Percentiles rank a stretch among this genome's conserved stretches.
Conservation (phyloP, 2,113 vertebrate species). For the Collichthys lucidus region DNA sequence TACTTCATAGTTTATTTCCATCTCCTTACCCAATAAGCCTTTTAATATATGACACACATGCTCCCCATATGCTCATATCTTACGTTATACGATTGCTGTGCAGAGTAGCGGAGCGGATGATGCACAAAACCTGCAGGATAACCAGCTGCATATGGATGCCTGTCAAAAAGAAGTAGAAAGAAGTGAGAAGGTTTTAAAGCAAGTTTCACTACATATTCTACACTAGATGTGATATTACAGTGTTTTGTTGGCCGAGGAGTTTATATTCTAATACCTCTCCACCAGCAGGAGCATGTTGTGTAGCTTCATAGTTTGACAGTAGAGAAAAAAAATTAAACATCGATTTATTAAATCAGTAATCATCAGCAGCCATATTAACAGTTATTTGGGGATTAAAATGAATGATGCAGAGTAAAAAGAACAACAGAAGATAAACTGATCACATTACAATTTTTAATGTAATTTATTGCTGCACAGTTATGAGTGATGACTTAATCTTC, state of each 20-base stretch:
- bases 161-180: background rate
- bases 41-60: conserved; percentile 50
- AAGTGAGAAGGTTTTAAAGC: background rate
- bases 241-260: background rate
- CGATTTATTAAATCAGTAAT: background rate
- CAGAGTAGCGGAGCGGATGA: conserved; percentile 18
- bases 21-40: conserved; percentile 45
- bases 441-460: background rate
- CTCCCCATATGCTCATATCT: conserved; percentile 48
- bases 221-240: background rate
- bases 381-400: background rate
- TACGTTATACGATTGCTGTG: conserved; percentile 23
- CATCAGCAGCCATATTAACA: background rate
- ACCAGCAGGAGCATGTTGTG: background rate
- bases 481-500: background rate
- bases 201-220: background rate
- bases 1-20: conserved; percentile 51
- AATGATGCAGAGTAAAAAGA: background rate
- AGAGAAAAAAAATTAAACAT: background rate
- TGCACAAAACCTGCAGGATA: conserved; percentile 20
- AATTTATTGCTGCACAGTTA: background rate
- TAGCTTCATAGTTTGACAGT: background rate
- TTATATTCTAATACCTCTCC: background rate
- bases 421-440: background rate
- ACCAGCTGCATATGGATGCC: conserved; percentile 11